Base-by-base conservation (phyloP, 2,888 invertebrate species). In the Amphipyra tragopoginis region DNA sequence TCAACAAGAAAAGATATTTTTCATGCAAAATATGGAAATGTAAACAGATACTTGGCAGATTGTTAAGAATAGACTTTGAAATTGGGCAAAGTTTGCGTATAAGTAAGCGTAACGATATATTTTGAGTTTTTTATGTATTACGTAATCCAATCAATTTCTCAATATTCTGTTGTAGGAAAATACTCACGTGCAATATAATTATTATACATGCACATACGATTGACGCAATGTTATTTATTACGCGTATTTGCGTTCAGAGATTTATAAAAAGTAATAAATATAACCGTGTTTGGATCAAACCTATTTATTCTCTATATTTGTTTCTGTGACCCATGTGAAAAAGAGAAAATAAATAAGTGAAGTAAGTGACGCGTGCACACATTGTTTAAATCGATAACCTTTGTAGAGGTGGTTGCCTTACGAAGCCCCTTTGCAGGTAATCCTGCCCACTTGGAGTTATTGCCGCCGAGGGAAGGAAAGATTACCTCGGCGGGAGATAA, bases 391-490 rank as follows among this genome's bases (percentile, higher is more conserved):
- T 93, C 93, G 93, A 93, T 94, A 93, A 91, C 90, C 89, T 91
- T 91, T 90, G 90, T 93, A 86, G 86, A 93, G 91, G 92, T 89
- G 90, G 92, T 92, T 91, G 89, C 86, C 90, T 91, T 89, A 90
- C 90, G 90, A 84, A 90, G 91, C 92, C 92, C 93, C 90, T 93
- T 93, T 87, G 88, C 93, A 94, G 93, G 94, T 94, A 94, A 94
- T 94, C 93, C 94, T 93, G 93, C 93, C 94, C 94, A 94, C 93
- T 94, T 90, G 91, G 92, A 94, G 93, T 94, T 94, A 94, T 94
- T 93, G 93, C 93, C 92, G 92, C 90, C 93, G 91, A 93, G 94
- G 94, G 94, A 93, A 92, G 94, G 93, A 93, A 94, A 94, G 94
- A 94, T 94, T 94, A 94, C 94, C 93, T 94, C 93, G 93, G 87